Percentiles rank a stretch among this genome's conserved stretches.
Conservation (phyloP, 2,113 vertebrate genomes). For the Emydura subglobosa region DNA sequence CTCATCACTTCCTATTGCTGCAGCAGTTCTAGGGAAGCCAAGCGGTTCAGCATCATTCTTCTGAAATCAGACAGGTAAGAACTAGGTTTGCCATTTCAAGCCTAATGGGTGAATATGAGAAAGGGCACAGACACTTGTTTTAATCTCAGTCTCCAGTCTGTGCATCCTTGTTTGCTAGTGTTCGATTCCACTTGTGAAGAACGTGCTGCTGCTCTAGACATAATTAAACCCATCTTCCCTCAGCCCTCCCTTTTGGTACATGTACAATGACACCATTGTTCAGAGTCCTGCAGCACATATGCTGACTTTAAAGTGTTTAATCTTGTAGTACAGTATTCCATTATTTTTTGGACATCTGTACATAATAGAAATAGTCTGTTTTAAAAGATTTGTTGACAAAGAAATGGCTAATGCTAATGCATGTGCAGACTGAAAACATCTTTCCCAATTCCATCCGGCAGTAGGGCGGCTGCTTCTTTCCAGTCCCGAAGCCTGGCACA, state of each 20-base stretch:
- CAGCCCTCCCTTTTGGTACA: conserved; percentile 57
- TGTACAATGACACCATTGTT: conserved; percentile 83
- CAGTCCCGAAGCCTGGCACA: conserved; percentile 63
- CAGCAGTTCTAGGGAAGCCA: not conserved
- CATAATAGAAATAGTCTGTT: conserved; percentile 72
- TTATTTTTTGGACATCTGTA: conserved; percentile 77
- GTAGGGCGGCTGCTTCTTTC: conserved; percentile 54
- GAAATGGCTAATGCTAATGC: conserved; percentile 76
- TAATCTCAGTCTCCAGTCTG: not conserved
- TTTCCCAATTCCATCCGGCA: conserved; percentile 63
- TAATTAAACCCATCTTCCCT: conserved; percentile 84
- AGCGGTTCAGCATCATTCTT: not conserved
- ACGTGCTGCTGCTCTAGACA: conserved; percentile 66
- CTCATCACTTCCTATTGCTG: fast-evolving
- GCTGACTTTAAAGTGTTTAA: conserved; percentile 80
- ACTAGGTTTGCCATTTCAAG: fast-evolving
- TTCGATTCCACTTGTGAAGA: conserved; percentile 67
- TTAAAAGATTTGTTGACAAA: conserved; percentile 78
- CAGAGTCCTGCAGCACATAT: conserved; percentile 69
- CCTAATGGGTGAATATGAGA: fast-evolving
- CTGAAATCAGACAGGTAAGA: fast-evolving
- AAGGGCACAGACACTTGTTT: not conserved
- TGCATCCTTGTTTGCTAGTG: conserved; percentile 37
- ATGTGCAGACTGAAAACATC: conserved; percentile 75
- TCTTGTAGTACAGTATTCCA: conserved; percentile 73